Percentiles rank a stretch among this genome's conserved stretches.
These are phyloP conservation scores for Xanthia togata DNA, from an alignment of 2,888 invertebrate species.

Conservation along the genomic window DNA sequence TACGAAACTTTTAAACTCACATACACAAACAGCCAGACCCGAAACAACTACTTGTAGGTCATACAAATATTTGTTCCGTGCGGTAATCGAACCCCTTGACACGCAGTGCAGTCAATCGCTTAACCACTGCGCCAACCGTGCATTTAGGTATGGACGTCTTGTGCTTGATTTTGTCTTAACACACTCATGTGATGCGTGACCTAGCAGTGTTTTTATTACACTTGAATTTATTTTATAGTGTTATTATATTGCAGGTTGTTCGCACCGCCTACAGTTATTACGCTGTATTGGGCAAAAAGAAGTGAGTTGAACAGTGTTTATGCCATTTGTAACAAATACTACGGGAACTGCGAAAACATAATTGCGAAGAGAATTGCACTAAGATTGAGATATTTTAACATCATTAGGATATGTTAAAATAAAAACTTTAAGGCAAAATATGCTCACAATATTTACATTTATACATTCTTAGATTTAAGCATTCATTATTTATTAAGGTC, in stretches of 20 bases:
- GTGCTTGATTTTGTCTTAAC: background rate
- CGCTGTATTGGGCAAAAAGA: constrained; percentile 76
- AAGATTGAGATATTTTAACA: background rate
- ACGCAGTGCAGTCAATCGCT: too few species aligned
- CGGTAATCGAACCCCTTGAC: too few species aligned
- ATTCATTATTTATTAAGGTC: background rate
- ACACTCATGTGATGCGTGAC: background rate
- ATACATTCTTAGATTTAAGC: background rate
- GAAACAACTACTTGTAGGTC: too few species aligned
- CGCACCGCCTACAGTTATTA: constrained; percentile 84
- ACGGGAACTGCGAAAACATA: background rate
- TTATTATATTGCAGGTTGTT: constrained; percentile 76
- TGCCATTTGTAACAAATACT: background rate
- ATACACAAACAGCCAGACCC: too few species aligned
- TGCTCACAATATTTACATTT: background rate
- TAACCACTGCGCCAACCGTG: too few species aligned
- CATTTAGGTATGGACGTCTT: too few species aligned
- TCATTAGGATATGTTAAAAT: background rate
- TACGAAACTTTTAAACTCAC: too few species aligned
- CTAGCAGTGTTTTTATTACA: background rate
- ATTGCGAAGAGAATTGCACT: background rate
- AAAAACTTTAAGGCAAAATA: background rate
- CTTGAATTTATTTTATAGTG: background rate
- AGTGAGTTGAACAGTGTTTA: constrained; percentile 10
- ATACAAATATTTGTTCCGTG: too few species aligned